A percentile compares a stretch with the other conserved stretches of the same genome.
phyloP scores from a whole-genome alignment of 1,140 invertebrate genomes.

The Nephila pilipes region DNA sequence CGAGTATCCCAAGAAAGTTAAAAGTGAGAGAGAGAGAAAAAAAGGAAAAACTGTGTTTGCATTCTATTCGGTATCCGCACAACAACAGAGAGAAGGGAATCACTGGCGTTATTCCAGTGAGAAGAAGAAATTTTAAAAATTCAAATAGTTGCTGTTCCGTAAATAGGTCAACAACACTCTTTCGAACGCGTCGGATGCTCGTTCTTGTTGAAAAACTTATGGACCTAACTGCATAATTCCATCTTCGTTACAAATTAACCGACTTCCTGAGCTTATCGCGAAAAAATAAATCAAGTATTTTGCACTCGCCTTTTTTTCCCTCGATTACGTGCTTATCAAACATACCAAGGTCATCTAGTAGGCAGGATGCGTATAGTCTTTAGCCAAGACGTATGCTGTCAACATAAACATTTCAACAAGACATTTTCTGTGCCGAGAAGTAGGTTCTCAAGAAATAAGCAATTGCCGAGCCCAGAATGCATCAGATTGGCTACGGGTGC shows the following conservation, averaged over 20 bases:
- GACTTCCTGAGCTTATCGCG: background rate
- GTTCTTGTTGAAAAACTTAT: background rate
- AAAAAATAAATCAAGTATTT: background rate
- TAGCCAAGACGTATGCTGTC: background rate
- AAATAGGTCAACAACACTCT: constrained; percentile 24
- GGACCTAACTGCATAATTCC: background rate
- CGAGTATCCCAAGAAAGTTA: background rate
- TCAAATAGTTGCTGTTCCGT: background rate
- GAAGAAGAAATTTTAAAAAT: background rate
- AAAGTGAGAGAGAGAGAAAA: background rate
- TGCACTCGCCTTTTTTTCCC: background rate
- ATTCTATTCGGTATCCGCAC: background rate
- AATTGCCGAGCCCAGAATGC: no score
- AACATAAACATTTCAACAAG: constrained; percentile 15
- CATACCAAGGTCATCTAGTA: background rate
- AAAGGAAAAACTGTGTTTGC: background rate
- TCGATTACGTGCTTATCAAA: background rate
- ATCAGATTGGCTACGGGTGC: no score
- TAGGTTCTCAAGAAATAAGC: no score
- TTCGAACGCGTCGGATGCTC: background rate
- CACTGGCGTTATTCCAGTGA: background rate
- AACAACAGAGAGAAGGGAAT: background rate
- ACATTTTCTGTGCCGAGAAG: background rate
- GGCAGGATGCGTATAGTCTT: background rate
- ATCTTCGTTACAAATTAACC: constrained; percentile 15